Evolutionary conservation across 2,113 vertebrate genomes (phyloP).

Genomic region (Corvus cornix): DNA sequence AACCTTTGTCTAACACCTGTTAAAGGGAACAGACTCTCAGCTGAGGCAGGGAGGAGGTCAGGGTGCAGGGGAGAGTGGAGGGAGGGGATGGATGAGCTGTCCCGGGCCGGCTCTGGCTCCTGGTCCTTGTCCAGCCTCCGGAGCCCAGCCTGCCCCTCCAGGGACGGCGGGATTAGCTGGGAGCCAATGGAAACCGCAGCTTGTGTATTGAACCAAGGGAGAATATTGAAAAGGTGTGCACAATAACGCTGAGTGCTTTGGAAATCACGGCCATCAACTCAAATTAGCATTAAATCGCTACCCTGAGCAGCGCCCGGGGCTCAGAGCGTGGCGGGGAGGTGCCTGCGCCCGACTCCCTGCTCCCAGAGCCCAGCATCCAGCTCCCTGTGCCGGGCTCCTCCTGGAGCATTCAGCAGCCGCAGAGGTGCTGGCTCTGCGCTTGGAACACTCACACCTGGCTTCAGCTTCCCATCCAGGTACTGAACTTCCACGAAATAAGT

Average conservation of each 20-base stretch:
- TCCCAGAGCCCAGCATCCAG: background rate
- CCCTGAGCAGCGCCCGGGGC: background rate
- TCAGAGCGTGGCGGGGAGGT: background rate
- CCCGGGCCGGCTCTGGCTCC: too few species aligned
- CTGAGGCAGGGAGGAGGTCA: background rate
- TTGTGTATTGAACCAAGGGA: background rate
- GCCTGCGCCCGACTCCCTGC: background rate
- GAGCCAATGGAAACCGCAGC: background rate
- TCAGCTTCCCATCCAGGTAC: background rate
- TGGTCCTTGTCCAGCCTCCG: background rate
- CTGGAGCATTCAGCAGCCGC: background rate
- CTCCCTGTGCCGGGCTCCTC: background rate
- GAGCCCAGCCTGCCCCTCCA: background rate
- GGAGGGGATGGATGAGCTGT: background rate
- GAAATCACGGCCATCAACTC: constrained; percentile 6
- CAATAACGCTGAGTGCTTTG: background rate
- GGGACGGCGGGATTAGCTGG: background rate
- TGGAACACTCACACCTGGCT: background rate
- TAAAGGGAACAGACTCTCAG: background rate
- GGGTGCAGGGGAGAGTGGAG: too few species aligned
- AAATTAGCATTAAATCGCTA: background rate
- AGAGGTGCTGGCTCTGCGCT: background rate
- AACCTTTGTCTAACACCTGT: background rate
- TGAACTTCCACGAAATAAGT: fast-evolving
- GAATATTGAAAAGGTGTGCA: background rate